Conservation (phyloP, 2,797 vertebrate species). For the Enteromius paludinosus region DNA sequence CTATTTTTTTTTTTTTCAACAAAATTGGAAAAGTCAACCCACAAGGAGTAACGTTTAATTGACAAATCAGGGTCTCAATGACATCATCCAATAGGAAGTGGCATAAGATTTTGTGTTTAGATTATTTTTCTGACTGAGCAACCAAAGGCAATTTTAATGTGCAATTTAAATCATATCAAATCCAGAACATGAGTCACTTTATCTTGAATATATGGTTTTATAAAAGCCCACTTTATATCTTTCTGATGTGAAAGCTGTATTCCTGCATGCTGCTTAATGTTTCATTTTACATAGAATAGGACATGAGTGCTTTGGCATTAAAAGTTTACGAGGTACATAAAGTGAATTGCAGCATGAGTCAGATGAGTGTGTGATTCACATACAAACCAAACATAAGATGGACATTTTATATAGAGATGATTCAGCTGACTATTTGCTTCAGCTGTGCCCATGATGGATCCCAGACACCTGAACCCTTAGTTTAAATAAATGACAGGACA, state of each 20-base stretch:
- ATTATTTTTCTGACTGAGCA: constrained; percentile 7
- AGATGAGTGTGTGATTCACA: constrained; percentile 44
- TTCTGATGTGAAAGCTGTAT: constrained; percentile 50
- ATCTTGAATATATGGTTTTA: constrained; percentile 31
- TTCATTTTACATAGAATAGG: constrained; percentile 48
- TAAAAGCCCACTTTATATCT: not conserved
- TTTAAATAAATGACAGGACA: constrained; percentile 60
- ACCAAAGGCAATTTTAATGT: constrained; percentile 47
- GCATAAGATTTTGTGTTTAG: not conserved
- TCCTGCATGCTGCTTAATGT: constrained; percentile 48
- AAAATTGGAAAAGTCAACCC: too few relatives aligned
- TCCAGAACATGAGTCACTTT: constrained; percentile 37
- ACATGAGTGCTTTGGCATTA: constrained; percentile 47
- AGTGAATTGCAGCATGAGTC: constrained; percentile 28
- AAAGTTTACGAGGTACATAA: constrained; percentile 45
- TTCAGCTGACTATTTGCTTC: constrained; percentile 7
- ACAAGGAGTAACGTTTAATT: too few relatives aligned
- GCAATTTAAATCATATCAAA: constrained; percentile 59
- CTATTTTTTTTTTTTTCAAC: too few relatives aligned
- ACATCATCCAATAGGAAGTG: not conserved
- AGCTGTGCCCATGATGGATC: not conserved
- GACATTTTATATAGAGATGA: not conserved
- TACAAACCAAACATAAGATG: not conserved
- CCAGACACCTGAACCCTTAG: constrained; percentile 57
- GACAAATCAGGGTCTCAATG: not conserved